These are phyloP conservation scores for Chondrosia reniformis DNA, from an alignment of 37 sponge, comb jelly and placozoan species.

Conservation along the genomic window DNA sequence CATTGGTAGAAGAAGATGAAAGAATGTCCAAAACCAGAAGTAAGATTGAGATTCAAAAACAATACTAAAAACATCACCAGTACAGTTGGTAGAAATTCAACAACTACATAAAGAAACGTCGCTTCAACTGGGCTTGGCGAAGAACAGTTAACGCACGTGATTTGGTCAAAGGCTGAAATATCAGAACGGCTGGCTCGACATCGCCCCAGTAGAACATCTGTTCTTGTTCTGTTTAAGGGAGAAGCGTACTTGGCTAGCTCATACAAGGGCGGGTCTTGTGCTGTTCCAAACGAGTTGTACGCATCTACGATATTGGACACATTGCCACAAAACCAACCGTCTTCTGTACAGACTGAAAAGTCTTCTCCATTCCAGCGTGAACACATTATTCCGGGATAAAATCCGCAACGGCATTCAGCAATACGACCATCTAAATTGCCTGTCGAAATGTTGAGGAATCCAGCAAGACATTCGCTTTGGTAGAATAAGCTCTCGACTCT, in stretches of 20 bases:
- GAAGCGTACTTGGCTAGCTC: too few species aligned
- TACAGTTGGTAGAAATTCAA: background rate
- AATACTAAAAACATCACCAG: background rate
- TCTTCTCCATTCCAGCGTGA: background rate
- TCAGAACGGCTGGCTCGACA: background rate
- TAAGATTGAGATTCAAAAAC: slow-evolving; percentile 4
- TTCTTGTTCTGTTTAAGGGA: background rate
- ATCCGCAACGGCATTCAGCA: background rate
- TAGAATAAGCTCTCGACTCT: too few species aligned
- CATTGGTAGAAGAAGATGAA: slow-evolving; percentile 13
- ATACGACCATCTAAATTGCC: too few species aligned
- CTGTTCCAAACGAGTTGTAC: slow-evolving; percentile 7
- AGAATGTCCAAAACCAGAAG: background rate
- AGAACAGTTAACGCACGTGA: background rate
- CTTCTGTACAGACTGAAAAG: too few species aligned
- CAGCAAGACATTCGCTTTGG: too few species aligned
- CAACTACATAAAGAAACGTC: background rate
- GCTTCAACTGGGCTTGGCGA: background rate
- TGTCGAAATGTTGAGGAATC: too few species aligned
- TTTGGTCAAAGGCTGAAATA: background rate
- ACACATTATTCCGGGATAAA: background rate
- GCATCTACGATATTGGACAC: background rate
- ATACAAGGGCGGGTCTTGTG: background rate
- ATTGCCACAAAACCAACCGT: background rate
- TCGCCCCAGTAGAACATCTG: background rate